These are phyloP conservation scores for Kryptolebias ocellatus DNA, from an alignment of 2,797 vertebrate genomes.

Conservation along the genomic window DNA sequence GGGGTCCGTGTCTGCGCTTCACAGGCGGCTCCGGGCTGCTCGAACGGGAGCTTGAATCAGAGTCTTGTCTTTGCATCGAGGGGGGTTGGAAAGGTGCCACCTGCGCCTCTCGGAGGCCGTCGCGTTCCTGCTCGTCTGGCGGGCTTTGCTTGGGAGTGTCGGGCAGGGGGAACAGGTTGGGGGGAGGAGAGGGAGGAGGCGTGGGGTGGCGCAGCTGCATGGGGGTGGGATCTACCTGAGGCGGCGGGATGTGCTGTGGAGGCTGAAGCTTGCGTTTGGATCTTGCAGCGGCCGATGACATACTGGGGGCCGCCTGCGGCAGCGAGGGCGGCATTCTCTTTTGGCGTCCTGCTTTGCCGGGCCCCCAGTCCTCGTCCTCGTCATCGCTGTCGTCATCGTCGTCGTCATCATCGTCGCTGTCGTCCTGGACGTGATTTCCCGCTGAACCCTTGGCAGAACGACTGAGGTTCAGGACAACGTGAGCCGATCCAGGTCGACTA, in stretches of 20 bases:
- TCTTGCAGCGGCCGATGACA: constrained; percentile 51
- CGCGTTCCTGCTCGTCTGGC: constrained; percentile 75
- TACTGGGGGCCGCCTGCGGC: constrained; percentile 57
- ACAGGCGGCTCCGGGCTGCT: constrained; percentile 85
- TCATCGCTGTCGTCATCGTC: constrained; percentile 71
- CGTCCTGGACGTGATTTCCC: constrained; percentile 56
- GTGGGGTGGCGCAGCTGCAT: constrained; percentile 81
- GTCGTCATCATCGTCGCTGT: constrained; percentile 76
- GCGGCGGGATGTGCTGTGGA: constrained; percentile 83
- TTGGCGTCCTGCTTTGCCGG: constrained; percentile 59
- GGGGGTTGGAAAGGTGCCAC: constrained; percentile 52
- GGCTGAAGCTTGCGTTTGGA: constrained; percentile 84
- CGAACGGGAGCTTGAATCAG: constrained; percentile 82
- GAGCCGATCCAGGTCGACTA: constrained; percentile 70
- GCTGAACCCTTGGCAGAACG: constrained; percentile 69
- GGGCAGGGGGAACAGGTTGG: constrained; percentile 81
- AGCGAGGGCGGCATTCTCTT: constrained; percentile 54
- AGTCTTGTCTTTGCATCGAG: constrained; percentile 72
- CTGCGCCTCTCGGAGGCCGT: constrained; percentile 31
- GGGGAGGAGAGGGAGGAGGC: constrained; percentile 83
- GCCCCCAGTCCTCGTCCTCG: constrained; percentile 75
- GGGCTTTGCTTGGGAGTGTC: constrained; percentile 87
- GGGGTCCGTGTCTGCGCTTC: constrained; percentile 76
- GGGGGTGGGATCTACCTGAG: constrained; percentile 76
- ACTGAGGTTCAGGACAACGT: constrained; percentile 75